phyloP scores from a whole-genome alignment of 37 sponge, comb jelly and placozoan species.

The Oopsacas minuta region DNA sequence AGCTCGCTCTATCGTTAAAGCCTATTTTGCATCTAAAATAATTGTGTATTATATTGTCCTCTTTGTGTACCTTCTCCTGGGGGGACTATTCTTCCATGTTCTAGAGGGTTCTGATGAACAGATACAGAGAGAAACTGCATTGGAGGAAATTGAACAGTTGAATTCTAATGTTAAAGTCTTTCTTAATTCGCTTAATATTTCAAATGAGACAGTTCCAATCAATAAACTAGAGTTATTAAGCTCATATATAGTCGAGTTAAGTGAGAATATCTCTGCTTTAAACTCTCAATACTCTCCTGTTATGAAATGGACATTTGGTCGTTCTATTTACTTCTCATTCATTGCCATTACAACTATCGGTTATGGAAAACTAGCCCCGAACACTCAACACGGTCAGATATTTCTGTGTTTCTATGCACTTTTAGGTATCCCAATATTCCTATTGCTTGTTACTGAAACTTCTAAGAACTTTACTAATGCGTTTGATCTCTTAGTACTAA shows the following conservation, averaged over 20 bases:
- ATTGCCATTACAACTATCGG: conserved; percentile 12
- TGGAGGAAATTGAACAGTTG: background rate
- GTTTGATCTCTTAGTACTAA: background rate
- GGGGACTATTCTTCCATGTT: background rate
- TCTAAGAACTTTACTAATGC: background rate
- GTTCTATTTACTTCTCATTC: background rate
- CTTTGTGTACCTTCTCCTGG: background rate
- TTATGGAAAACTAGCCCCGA: background rate
- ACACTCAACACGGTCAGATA: background rate
- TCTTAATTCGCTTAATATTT: background rate
- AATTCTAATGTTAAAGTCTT: background rate
- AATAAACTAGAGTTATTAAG: background rate
- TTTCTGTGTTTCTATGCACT: background rate
- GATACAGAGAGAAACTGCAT: background rate
- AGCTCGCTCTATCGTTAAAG: background rate
- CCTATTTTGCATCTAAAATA: background rate
- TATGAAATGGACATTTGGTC: background rate
- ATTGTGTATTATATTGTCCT: background rate
- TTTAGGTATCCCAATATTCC: background rate
- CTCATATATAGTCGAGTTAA: background rate
- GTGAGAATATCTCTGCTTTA: background rate
- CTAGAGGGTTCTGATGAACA: background rate
- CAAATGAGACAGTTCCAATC: background rate
- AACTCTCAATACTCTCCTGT: background rate
- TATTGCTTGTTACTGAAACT: background rate